Base-by-base conservation (phyloP, 2,113 vertebrate genomes). In the Elgaria multicarinata region DNA sequence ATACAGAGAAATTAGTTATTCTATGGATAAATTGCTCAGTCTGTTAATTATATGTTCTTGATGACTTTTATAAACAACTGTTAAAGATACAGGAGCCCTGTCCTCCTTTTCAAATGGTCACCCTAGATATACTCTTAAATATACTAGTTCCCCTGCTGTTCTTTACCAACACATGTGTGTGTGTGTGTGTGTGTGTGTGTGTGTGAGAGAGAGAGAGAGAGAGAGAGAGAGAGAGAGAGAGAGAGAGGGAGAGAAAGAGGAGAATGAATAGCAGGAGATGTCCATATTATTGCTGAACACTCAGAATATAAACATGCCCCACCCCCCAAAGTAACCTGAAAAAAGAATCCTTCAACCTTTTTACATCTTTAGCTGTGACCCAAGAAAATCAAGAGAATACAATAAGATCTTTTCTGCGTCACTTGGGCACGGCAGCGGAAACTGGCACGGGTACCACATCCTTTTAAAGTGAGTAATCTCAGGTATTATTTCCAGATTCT, bases 391-490 rank as follows among this genome's bases (percentile, higher is more conserved):
- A 53, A 42, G 46, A 42, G 62, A n/a, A 22, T 42, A 58, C 78
- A 80, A 53, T 55, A 36, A 31, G n/a, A n/a, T 3, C 10, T 13
- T 46, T 64, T 69, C 10, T 31, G n/a, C 2, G 1, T 1, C 0
- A 0, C 1, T 6, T 50, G n/a, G 85, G 2, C 50, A 87, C 53
- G 13, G 39, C 0, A 0, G 78, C 13, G 44, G 22, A 62, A 42
- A 39, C 0, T 83, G 31, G 42, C 10, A 36, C 78, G 55, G 26
- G 74, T 39, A 36, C 1, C 0, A 90, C 80, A 2, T n/a, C 58
- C 1, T 3, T 1, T 2, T 13, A 8, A 26, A 4, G 39, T 75
- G 14, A 75, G 3, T 71, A 31, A 39, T 69, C 28, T 10, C 79
- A 46, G 50, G 28, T 1, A 58, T 39, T 71, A 46, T 26, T 85